Evolutionary conservation across 2,113 vertebrate genomes (phyloP).

Genomic region (Antennarius striatus): DNA sequence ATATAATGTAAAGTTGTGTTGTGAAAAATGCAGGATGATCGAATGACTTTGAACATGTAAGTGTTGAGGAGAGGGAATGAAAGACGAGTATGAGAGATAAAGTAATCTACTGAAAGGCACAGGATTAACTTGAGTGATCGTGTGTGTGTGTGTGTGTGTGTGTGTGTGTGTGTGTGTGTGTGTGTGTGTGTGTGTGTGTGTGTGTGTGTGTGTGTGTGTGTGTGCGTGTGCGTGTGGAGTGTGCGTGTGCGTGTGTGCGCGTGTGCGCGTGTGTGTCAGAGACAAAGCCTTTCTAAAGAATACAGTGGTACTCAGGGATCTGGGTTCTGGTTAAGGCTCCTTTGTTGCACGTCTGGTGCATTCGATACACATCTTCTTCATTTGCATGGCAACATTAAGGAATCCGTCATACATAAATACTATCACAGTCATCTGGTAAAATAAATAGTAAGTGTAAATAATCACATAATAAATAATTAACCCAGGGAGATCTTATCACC

Average conservation of each 20-base stretch:
- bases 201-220: conserved; percentile 8
- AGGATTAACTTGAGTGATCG: background rate
- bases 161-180: conserved; percentile 15
- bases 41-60: background rate
- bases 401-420: conserved; percentile 3
- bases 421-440: conserved; percentile 16
- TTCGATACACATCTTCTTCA: background rate
- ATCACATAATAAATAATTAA: conserved; percentile 62
- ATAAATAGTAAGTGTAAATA: conserved; percentile 51
- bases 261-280: background rate
- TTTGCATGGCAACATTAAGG: conserved; percentile 13
- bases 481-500: conserved; percentile 9
- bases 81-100: background rate
- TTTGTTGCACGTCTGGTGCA: background rate
- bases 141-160: conserved; percentile 11
- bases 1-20: background rate
- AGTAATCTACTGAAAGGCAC: background rate
- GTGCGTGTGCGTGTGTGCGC: too few relatives aligned
- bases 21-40: background rate
- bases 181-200: background rate
- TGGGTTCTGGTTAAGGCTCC: too few relatives aligned
- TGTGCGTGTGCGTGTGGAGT: conserved; percentile 9
- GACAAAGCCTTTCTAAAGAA: too few relatives aligned
- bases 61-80: background rate
- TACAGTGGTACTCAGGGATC: too few relatives aligned